Evolutionary conservation across 1,140 invertebrate genomes (phyloP), one percentile per base, ranked within the genome.

Genomic region (Tetragnatha versicolor): DNA sequence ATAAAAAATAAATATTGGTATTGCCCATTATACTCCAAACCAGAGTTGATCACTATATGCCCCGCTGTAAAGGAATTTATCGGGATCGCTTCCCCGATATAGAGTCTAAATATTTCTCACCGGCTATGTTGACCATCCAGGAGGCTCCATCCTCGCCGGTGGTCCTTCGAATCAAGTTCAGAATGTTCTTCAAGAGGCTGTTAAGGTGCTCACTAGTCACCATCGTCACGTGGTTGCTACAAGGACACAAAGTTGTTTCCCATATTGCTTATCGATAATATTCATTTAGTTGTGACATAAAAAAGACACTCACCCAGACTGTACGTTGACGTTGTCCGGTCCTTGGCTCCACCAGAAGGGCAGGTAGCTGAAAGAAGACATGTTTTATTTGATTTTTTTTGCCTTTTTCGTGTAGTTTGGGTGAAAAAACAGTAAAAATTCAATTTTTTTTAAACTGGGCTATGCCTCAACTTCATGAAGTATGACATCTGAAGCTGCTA

Each of bases 171-270:
- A 99, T 98, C 73, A 99, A 87, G 82, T 96, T 97, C 0, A 99
- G 87, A 0, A 99, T 96, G 83, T 97, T 97, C 81, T 96, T 97
- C 1, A 99, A 87, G 17, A 99, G 87, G 49, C 93, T 92, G 86
- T 99, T 99, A 94, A 99, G 98, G 83, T 99, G 95, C 84, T 98
- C 95, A 51, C 93, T 94, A 0, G 95, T 98, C 0, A 99, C 97
- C 91, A 95, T 95, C 2, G 97, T 98, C 0, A 98, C 93, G 85
- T 96, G 93, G 81, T 93, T 93, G 51, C 91, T 93, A 83, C 47
- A 83, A 79, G 20, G 79, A 3, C 45, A 31, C 58, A 17, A 27
- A 37, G 25, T 2, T n/a, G 9, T 22, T 22, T n/a, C n/a, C n/a
- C n/a, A n/a, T n/a, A n/a, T n/a, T n/a, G n/a, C n/a, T n/a, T n/a